A percentile compares a stretch with the other conserved stretches of the same genome.
phyloP scores from a whole-genome alignment of 2,888 invertebrate genomes.

The Imbricaverruca yamaguchii region DNA sequence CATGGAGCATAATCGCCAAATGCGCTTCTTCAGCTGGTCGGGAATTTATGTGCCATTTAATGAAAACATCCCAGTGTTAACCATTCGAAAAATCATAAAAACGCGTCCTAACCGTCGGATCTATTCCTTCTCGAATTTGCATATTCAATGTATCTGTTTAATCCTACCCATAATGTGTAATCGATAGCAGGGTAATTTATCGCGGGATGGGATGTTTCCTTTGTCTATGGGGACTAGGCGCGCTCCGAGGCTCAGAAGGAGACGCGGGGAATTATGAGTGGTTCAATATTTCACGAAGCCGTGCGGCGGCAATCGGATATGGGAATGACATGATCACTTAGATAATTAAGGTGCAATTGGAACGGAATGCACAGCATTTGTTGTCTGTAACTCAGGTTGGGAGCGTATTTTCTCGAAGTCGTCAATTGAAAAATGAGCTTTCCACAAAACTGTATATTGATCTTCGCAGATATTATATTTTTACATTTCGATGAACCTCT shows the following conservation, averaged over 20 bases:
- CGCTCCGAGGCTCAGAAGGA: neutral
- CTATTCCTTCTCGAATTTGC: neutral
- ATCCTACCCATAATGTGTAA: slow-evolving; percentile 13
- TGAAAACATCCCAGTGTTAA: slow-evolving; percentile 21
- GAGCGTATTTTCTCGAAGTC: no score
- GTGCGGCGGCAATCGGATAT: neutral
- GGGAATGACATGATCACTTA: no score
- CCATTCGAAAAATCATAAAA: slow-evolving; percentile 22
- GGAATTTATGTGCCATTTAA: slow-evolving; percentile 17
- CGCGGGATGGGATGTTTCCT: slow-evolving; percentile 14
- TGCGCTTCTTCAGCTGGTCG: neutral
- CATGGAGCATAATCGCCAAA: neutral
- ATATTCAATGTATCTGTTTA: slow-evolving; percentile 19
- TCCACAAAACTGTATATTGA: no score
- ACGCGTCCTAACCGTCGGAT: neutral
- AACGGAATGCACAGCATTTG: no score
- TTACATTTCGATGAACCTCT: no score
- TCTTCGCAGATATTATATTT: no score
- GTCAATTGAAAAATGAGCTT: no score
- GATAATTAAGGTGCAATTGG: no score
- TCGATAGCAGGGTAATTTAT: slow-evolving; percentile 14
- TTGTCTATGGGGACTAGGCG: slow-evolving; percentile 13
- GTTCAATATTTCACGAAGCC: neutral
- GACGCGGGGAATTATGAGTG: neutral
- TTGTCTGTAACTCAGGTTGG: no score